Evolutionary conservation across 2,113 vertebrate species (phyloP).

Genomic region (Cyanocitta stelleri): DNA sequence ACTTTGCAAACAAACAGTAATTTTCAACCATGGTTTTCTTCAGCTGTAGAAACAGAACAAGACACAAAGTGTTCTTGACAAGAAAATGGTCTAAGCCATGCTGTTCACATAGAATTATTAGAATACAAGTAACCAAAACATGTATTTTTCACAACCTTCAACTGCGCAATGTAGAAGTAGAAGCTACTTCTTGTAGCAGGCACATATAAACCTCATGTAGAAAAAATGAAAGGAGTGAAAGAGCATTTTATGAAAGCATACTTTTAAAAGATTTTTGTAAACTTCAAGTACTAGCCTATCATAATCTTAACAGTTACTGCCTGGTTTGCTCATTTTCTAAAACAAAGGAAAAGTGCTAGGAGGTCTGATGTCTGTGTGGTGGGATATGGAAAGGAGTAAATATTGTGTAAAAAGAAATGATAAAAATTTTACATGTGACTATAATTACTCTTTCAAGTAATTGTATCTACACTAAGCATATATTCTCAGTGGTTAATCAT

Average conservation of each 20-base stretch:
- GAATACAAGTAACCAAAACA: not conserved
- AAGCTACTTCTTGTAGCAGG: not conserved
- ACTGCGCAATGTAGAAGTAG: not conserved
- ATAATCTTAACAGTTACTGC: not conserved
- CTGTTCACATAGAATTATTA: not conserved
- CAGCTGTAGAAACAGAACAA: not conserved
- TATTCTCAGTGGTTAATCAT: not conserved
- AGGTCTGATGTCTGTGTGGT: not conserved
- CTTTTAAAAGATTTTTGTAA: not conserved
- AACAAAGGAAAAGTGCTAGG: not conserved
- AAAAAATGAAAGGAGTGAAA: not conserved
- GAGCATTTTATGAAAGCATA: not conserved
- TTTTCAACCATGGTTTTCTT: not conserved
- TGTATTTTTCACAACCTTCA: not conserved
- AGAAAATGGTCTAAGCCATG: not conserved
- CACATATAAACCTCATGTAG: not conserved
- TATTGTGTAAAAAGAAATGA: not conserved
- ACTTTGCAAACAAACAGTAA: not conserved
- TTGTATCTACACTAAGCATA: not conserved
- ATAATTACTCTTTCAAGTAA: not conserved
- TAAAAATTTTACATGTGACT: not conserved
- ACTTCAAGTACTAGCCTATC: not conserved
- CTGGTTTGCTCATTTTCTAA: not conserved
- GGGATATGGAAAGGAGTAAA: not conserved
- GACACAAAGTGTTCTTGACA: not conserved